Conservation (phyloP, 2,113 vertebrate genomes). For the Odocoileus hemionus region DNA sequence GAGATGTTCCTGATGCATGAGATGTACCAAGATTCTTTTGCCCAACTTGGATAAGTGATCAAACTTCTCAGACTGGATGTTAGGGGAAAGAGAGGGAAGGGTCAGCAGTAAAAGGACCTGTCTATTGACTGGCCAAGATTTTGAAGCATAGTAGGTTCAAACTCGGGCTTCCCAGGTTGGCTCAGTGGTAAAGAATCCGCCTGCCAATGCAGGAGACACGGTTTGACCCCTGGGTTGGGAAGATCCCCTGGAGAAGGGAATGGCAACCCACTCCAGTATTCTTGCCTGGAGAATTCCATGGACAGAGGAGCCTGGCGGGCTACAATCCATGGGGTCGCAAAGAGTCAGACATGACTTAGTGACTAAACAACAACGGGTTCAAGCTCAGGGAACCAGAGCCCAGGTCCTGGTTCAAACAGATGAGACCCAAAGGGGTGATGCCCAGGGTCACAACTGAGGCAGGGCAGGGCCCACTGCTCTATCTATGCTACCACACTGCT, state of each 20-base stretch:
- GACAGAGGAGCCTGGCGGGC: background rate
- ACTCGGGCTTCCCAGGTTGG: background rate
- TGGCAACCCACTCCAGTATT: background rate
- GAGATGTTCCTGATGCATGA: background rate
- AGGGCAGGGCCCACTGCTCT: background rate
- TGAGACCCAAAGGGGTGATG: background rate
- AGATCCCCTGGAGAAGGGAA: background rate
- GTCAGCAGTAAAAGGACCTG: background rate
- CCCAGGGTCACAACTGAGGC: background rate
- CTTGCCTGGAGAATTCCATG: background rate
- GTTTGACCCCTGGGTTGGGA: background rate
- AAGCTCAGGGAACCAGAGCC: background rate
- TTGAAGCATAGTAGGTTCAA: background rate
- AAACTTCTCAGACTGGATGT: background rate
- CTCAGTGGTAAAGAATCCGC: background rate
- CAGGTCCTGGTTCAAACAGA: background rate
- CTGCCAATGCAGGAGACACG: background rate
- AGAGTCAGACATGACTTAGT: background rate
- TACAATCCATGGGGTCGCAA: accelerated
- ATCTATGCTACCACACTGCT: background rate
- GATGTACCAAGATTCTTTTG: background rate
- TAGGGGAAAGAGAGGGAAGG: background rate
- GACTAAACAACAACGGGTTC: background rate
- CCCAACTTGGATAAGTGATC: background rate
- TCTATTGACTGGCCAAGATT: background rate